A percentile compares a stretch with the other conserved stretches of the same genome.
Evolutionary conservation across 2,797 vertebrate species (phyloP).

Genomic region (Bucorvus abyssinicus): DNA sequence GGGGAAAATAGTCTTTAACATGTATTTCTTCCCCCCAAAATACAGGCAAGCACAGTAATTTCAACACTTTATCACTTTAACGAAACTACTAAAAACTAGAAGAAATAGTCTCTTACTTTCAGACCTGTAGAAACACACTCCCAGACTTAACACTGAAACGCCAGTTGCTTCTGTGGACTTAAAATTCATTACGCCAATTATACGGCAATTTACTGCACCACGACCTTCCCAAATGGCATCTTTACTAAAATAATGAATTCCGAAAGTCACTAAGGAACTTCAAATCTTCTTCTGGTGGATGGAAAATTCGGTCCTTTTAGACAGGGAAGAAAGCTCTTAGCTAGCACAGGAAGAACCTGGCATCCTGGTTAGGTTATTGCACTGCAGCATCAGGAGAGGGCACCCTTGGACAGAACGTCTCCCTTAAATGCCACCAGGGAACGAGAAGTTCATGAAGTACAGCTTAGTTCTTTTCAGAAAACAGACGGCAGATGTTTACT

Average conservation of each 20-base stretch:
- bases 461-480: background rate
- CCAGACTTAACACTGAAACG: background rate
- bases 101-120: background rate
- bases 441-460: background rate
- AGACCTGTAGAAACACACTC: background rate
- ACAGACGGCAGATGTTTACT: background rate
- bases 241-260: background rate
- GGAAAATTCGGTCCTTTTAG: background rate
- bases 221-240: background rate
- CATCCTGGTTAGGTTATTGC: background rate
- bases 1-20: background rate
- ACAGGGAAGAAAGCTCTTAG: background rate
- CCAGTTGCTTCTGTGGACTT: background rate
- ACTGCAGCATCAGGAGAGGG: conserved; percentile 54
- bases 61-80: background rate
- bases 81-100: background rate
- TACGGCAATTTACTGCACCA: background rate
- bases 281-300: background rate
- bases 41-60: background rate
- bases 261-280: background rate
- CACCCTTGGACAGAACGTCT: conserved; percentile 13
- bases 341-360: background rate
- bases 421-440: background rate
- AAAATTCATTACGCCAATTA: background rate
- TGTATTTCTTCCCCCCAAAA: background rate